phyloP scores from a whole-genome alignment of 2,888 invertebrate species.

The Perdita meconis region DNA sequence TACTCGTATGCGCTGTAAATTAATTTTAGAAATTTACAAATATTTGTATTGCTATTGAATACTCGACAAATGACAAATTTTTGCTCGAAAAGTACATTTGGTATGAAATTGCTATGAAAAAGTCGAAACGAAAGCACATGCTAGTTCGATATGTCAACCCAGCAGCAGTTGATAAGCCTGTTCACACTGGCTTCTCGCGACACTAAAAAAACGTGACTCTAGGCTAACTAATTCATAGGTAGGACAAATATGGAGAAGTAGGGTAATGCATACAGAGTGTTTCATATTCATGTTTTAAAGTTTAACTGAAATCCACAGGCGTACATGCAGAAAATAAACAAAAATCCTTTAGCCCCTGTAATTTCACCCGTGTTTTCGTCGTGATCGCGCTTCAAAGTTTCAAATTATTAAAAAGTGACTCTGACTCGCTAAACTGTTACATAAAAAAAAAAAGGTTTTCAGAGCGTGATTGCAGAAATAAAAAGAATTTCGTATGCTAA shows the following conservation, averaged over 20 bases:
- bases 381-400: too few relatives aligned
- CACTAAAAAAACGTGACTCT: conserved; percentile 1
- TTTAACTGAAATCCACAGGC: background rate
- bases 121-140: conserved; percentile 52
- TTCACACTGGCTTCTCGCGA: conserved; percentile 15
- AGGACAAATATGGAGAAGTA: background rate
- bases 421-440: too few relatives aligned
- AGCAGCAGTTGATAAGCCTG: conserved; percentile 31
- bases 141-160: conserved; percentile 37
- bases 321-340: background rate
- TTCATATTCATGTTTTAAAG: conserved; percentile 5
- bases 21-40: too few relatives aligned
- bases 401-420: background rate
- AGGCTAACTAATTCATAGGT: conserved; percentile 13
- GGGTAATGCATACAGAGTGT: conserved; percentile 22
- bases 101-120: conserved; percentile 36
- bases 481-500: too few relatives aligned
- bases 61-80: background rate
- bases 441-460: too few relatives aligned
- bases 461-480: too few relatives aligned
- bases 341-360: too few relatives aligned
- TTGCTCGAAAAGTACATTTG: too few relatives aligned
- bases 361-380: too few relatives aligned
- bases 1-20: background rate
- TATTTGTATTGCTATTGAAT: background rate